Conservation (phyloP, 2,888 invertebrate species). For the Drosophila seclusa region DNA sequence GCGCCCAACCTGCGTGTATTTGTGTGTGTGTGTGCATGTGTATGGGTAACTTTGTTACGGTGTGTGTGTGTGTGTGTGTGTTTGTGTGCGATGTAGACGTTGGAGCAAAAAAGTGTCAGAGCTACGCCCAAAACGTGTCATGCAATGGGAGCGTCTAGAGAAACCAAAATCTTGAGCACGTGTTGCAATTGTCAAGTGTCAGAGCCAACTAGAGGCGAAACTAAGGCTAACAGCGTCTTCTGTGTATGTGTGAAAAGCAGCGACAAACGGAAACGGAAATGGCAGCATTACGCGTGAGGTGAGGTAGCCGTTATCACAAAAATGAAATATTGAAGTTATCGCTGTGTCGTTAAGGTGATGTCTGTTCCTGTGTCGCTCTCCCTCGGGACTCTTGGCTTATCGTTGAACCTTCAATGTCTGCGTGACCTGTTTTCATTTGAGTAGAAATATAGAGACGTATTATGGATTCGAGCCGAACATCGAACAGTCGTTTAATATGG, state of each 20-base stretch:
- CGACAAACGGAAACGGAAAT: slow-evolving; percentile 66
- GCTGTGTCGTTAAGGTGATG: slow-evolving; percentile 59
- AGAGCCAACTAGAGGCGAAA: slow-evolving; percentile 26
- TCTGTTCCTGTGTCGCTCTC: slow-evolving; percentile 18
- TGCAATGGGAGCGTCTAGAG: slow-evolving; percentile 28
- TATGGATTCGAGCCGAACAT: background rate
- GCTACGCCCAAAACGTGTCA: slow-evolving; percentile 46
- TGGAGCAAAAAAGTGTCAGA: slow-evolving; percentile 31
- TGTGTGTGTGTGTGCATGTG: slow-evolving; percentile 7
- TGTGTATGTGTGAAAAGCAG: slow-evolving; percentile 9
- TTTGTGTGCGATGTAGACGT: slow-evolving; percentile 35
- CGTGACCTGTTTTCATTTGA: slow-evolving; percentile 2
- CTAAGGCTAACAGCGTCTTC: slow-evolving; percentile 26
- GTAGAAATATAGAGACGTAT: background rate
- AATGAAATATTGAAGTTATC: slow-evolving; percentile 73
- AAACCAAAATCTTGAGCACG: slow-evolving; percentile 62
- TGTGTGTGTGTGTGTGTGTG: slow-evolving; percentile 23
- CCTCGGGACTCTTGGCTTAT: slow-evolving; percentile 3
- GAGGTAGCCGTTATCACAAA: slow-evolving; percentile 38
- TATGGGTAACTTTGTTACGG: slow-evolving; percentile 4
- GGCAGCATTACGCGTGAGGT: slow-evolving; percentile 43
- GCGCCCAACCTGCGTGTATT: slow-evolving; percentile 13
- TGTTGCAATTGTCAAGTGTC: slow-evolving; percentile 74
- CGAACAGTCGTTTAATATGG: background rate
- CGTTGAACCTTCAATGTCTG: slow-evolving; percentile 11